phyloP scores from a whole-genome alignment of 92 coral and sea anemone genomes.

The Heliopora coerulea region DNA sequence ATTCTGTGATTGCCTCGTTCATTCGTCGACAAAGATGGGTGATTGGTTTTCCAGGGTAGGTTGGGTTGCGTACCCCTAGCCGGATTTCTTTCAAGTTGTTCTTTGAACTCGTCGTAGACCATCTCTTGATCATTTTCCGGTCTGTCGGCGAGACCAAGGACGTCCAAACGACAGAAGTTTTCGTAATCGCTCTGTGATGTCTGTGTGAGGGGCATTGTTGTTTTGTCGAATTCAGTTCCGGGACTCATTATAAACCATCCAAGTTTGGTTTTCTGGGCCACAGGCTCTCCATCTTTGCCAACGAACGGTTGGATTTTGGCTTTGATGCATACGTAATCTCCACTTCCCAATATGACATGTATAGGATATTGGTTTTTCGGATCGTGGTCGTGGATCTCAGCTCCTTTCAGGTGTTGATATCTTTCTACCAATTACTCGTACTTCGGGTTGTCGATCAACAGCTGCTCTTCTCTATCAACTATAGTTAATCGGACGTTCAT shows the following conservation, averaged over 20 bases:
- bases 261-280: conserved; percentile 10
- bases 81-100: conserved; percentile 19
- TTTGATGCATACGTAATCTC: conserved; percentile 26
- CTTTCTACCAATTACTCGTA: neutral
- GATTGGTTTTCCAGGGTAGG: too few relatives aligned
- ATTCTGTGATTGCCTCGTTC: conserved; percentile 18
- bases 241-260: conserved; percentile 27
- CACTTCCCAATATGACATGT: conserved; percentile 19
- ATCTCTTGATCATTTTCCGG: conserved; percentile 34
- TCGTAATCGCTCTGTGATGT: conserved; percentile 41
- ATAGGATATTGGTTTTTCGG: neutral
- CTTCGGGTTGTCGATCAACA: conserved; percentile 15
- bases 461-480: conserved; percentile 21
- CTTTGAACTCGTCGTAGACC: conserved; percentile 39
- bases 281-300: conserved; percentile 21
- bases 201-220: conserved; percentile 6
- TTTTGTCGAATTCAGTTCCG: neutral
- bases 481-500: conserved; percentile 11
- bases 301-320: neutral
- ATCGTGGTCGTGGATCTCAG: conserved; percentile 7
- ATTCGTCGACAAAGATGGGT: conserved; percentile 32
- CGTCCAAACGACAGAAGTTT: conserved; percentile 34
- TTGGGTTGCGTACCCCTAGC: too few relatives aligned
- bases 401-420: neutral
- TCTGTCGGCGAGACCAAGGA: conserved; percentile 40